Base-by-base conservation (phyloP, 2,797 vertebrate species). In the Characodon lateralis region DNA sequence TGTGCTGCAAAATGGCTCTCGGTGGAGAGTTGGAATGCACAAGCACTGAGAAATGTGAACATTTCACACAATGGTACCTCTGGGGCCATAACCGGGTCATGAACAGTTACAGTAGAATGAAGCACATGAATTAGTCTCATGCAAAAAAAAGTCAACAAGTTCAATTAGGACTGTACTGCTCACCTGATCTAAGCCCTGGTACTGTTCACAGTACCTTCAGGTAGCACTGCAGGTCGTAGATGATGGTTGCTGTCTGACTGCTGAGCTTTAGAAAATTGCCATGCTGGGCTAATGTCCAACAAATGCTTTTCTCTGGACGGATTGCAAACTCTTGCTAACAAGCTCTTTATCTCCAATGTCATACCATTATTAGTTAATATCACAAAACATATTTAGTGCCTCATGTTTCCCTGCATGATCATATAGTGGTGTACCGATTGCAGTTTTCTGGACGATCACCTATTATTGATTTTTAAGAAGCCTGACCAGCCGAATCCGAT, bases 1-100 rank as follows among this genome's bases (percentile, higher is more conserved):
- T 90, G 82, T 82, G 86, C 92, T 90, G 83, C 93, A 90, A 93
- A 92, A 90, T 87, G 43, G 77, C 71, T 35, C 83, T 91, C 80
- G 50, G 9, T 81, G 79, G 59, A 88, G 85, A 85, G 74, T 80
- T 82, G 90, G 86, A 94, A 92, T 90, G 88, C 80, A 59, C 82
- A 76, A 83, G 71, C 73, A 35, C 65, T 87, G 79, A 82, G 91
- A 91, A 93, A 92, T 83, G 73, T 66, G 78, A 87, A 77, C 53
- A 72, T 89, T 90, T 93, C 75, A 89, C 89, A 84, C 87, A 86
- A 74, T 70, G 56, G 80, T 88, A 86, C 85, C 72, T 86, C 76
- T 75, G 74, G 89, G 88, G 78, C 84, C 80, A 75, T 46, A 51
- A 77, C 78, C 79, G 83, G 88, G 87, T 91, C 87, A 85, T 56